These are phyloP conservation scores for Leptocoma aspasia DNA, from an alignment of 2,113 vertebrate species.

Conservation along the genomic window DNA sequence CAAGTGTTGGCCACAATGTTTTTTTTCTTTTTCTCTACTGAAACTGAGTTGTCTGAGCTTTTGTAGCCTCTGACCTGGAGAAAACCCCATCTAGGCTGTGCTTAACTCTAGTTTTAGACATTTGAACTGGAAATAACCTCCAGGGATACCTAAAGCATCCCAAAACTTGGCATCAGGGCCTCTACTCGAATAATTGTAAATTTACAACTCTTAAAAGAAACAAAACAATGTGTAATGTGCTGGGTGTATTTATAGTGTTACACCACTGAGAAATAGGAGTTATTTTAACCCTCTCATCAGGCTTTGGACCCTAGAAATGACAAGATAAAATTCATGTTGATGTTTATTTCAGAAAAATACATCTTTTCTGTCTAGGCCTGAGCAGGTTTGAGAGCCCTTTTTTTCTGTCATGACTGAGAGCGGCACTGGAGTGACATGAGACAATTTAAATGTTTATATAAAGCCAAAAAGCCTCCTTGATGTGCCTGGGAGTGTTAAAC, in stretches of 20 bases:
- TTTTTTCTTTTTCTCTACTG: neutral
- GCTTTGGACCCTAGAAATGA: neutral
- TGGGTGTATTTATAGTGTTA: neutral
- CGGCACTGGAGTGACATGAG: fast-evolving
- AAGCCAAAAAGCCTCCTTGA: neutral
- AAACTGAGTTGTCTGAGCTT: neutral
- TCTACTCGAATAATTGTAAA: neutral
- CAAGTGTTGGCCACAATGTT: neutral
- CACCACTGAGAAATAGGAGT: neutral
- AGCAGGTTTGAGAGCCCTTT: neutral
- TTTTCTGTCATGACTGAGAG: neutral
- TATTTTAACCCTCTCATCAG: neutral
- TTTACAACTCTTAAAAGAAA: neutral
- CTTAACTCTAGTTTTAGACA: neutral
- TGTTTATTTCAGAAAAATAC: neutral
- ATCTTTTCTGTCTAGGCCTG: neutral
- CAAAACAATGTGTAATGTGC: fast-evolving
- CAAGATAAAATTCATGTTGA: fast-evolving
- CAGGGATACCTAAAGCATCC: neutral
- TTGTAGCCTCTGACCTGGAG: neutral
- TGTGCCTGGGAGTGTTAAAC: neutral
- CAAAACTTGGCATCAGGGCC: neutral
- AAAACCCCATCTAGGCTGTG: neutral
- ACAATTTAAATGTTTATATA: neutral
- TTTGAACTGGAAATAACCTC: neutral